A percentile compares a stretch with the other conserved stretches of the same genome.
Evolutionary conservation across 2,888 invertebrate genomes (phyloP).

Genomic region (Megamerina dolium): DNA sequence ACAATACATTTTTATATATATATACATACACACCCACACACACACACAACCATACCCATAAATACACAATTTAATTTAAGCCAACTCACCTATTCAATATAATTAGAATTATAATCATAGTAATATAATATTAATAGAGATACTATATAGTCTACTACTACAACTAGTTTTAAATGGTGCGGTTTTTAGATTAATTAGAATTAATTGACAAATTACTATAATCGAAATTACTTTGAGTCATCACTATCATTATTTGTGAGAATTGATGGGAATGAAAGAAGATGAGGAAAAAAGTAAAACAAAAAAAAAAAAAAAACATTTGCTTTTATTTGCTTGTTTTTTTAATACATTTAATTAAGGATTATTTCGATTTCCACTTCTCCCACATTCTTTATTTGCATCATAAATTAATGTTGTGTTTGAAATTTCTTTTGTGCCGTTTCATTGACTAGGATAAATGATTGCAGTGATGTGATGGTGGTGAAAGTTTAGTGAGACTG

Average conservation of each 20-base stretch:
- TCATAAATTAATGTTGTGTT: too few species aligned
- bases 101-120: slow-evolving; percentile 2
- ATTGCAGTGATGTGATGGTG: too few species aligned
- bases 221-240: slow-evolving; percentile 15
- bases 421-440: too few species aligned
- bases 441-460: too few species aligned
- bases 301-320: background rate
- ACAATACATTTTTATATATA: slow-evolving; percentile 8
- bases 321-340: background rate
- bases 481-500: too few species aligned
- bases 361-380: too few species aligned
- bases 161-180: slow-evolving; percentile 20
- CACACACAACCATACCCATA: too few species aligned
- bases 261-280: background rate
- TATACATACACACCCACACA: slow-evolving; percentile 8
- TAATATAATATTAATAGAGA: too few species aligned
- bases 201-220: slow-evolving; percentile 8
- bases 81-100: slow-evolving; percentile 11
- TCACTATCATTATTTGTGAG: background rate
- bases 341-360: background rate
- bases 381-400: too few species aligned
- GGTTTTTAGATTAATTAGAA: too few species aligned
- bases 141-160: too few species aligned
- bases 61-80: slow-evolving; percentile 13
- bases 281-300: background rate